Percentiles rank a stretch among this genome's conserved stretches.
phyloP scores from a whole-genome alignment of 2,113 vertebrate species.

The Tragelaphus strepsiceros region DNA sequence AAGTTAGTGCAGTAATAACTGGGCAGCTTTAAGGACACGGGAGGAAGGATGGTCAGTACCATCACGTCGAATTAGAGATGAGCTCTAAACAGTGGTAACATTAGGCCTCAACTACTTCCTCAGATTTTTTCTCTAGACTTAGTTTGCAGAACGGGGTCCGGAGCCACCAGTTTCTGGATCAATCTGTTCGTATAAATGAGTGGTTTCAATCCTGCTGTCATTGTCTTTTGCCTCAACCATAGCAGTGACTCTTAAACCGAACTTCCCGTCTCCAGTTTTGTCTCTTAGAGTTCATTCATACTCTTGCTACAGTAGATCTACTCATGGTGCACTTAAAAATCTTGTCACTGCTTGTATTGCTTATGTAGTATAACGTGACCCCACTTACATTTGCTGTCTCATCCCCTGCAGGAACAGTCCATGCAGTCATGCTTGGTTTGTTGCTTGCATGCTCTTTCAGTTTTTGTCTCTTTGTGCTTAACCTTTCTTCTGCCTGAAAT shows the following conservation, averaged over 20 bases:
- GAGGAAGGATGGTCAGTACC: background rate
- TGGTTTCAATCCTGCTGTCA: background rate
- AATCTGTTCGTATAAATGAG: background rate
- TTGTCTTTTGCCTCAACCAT: background rate
- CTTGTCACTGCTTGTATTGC: background rate
- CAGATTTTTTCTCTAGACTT: background rate
- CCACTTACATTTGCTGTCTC: background rate
- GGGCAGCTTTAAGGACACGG: background rate
- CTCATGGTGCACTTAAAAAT: background rate
- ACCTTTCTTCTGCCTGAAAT: background rate
- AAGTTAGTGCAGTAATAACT: background rate
- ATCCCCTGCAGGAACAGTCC: background rate
- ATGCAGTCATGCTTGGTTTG: background rate
- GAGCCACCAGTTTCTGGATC: background rate
- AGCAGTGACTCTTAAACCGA: background rate
- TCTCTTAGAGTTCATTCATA: background rate
- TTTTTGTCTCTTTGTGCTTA: background rate
- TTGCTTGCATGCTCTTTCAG: background rate
- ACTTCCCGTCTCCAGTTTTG: background rate
- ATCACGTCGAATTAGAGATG: background rate
- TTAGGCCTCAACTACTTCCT: background rate
- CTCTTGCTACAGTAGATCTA: background rate
- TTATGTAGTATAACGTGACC: background rate
- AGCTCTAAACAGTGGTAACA: background rate
- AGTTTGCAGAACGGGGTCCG: background rate